Evolutionary conservation across 2,113 vertebrate species (phyloP), one percentile per base, ranked within the genome.

Genomic region (Microcebus lehilahytsara): DNA sequence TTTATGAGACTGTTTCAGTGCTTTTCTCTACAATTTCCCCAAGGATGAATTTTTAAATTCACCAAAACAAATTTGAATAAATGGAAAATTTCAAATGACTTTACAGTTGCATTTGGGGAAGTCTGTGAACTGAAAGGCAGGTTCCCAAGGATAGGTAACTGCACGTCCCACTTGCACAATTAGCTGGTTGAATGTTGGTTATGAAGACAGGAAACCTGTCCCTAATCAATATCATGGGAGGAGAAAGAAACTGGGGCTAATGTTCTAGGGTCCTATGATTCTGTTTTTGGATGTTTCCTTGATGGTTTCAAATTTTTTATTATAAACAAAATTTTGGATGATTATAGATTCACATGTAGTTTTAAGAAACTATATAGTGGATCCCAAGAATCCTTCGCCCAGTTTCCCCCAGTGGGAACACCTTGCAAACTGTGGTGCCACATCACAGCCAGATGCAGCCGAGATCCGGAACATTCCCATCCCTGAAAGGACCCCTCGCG

Each of bases 381-480:
- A 3, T 56, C 17, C n/a, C 1, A 3, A 19, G 78, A 1, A 11
- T 42, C 53, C 19, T 4, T n/a, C 37, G 0, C 83, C 49, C 27
- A 16, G 62, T 6, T 64, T 23, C 13, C 17, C n/a, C 12, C n/a
- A 27, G 2, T 6, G 53, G 14, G 3, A 2, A n/a, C 17, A 20
- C 30, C 53, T 60, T 78, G 40, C 13, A 34, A 8, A 56, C n/a
- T 3, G 1, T 30, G 2, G 53, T 25, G 1, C 32, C 9, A 0
- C 6, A 1, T 94, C 37, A 34, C 5, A 17, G 5, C 14, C 37
- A 10, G n/a, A 34, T 12, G 2, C 30, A 16, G 69, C 4, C 1
- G 1, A 1, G 53, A 67, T 4, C 1, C 40, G 5, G 74, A 3
- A 6, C 19, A 3, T 32, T 1, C 30, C 10, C 23, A 9, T 9